phyloP scores from a whole-genome alignment of 2,113 vertebrate species.

The Eubucco bourcierii region DNA sequence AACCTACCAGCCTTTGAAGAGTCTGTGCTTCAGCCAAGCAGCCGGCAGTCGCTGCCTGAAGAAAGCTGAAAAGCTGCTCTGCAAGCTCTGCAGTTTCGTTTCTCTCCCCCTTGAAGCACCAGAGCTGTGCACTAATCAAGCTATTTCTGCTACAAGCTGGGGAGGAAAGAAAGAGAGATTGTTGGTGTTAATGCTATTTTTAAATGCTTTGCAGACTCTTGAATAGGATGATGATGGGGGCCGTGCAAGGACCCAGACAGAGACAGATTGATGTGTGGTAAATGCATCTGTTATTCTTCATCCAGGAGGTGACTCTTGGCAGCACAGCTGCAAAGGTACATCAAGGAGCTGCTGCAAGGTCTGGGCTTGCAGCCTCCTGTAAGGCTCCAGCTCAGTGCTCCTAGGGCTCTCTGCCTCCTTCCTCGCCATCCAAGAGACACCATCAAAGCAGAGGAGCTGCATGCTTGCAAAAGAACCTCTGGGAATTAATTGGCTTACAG shows the following conservation, averaged over 20 bases:
- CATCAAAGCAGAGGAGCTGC: background rate
- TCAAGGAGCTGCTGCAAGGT: background rate
- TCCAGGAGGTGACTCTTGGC: background rate
- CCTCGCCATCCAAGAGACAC: background rate
- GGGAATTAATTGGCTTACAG: background rate
- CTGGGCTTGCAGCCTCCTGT: accelerated
- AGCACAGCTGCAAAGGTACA: background rate
- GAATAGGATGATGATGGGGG: slow-evolving; percentile 59
- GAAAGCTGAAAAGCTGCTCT: slow-evolving; percentile 51
- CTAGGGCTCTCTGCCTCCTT: background rate
- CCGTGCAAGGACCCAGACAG: slow-evolving; percentile 38
- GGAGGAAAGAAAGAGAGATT: slow-evolving; percentile 63
- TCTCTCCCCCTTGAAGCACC: slow-evolving; percentile 53
- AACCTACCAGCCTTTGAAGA: slow-evolving; percentile 57
- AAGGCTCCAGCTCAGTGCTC: background rate
- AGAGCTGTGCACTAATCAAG: slow-evolving; percentile 65
- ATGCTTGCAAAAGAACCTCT: background rate
- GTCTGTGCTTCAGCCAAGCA: slow-evolving; percentile 1
- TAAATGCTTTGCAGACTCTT: slow-evolving; percentile 63
- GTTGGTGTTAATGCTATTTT: slow-evolving; percentile 71
- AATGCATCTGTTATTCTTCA: slow-evolving; percentile 47
- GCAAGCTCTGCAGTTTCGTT: slow-evolving; percentile 55
- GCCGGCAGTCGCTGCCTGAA: slow-evolving; percentile 46
- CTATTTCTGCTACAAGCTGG: slow-evolving; percentile 66
- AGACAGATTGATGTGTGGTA: slow-evolving; percentile 50